Evolutionary conservation across 2,113 vertebrate species (phyloP).

Genomic region (Diphyllodes magnificus): DNA sequence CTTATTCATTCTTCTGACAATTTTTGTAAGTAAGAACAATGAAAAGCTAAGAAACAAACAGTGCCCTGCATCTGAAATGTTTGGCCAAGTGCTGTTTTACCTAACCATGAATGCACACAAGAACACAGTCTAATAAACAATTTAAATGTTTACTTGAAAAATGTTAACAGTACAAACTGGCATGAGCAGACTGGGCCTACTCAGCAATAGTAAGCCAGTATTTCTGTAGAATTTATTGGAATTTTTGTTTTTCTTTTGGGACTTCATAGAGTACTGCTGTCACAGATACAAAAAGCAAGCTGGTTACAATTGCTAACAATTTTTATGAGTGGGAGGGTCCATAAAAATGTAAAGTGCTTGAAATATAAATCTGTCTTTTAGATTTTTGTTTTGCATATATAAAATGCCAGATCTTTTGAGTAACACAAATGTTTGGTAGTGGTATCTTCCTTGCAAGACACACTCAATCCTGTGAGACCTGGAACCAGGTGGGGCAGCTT

Average conservation of each 20-base stretch:
- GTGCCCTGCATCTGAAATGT: no score
- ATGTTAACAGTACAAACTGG: not conserved
- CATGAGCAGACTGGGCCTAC: not conserved
- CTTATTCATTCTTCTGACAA: not conserved
- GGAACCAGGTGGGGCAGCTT: not conserved
- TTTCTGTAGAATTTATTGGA: not conserved
- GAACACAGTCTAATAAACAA: conserved; percentile 13
- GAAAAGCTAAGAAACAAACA: not conserved
- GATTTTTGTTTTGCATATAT: not conserved
- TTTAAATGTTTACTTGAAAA: conserved; percentile 56
- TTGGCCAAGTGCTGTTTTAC: not conserved
- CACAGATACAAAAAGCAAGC: not conserved
- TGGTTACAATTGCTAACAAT: not conserved
- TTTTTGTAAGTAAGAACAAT: not conserved
- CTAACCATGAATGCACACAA: not conserved
- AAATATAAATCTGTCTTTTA: not conserved
- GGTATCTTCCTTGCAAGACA: conserved; percentile 18
- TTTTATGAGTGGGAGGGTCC: not conserved
- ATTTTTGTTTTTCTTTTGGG: not conserved
- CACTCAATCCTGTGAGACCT: not conserved
- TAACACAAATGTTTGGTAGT: not conserved
- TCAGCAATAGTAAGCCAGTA: not conserved
- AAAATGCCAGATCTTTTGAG: not conserved
- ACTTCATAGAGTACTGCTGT: not conserved
- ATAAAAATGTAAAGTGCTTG: conserved; percentile 54